Evolutionary conservation across 2,113 vertebrate genomes (phyloP).

Genomic region (Rana temporaria): DNA sequence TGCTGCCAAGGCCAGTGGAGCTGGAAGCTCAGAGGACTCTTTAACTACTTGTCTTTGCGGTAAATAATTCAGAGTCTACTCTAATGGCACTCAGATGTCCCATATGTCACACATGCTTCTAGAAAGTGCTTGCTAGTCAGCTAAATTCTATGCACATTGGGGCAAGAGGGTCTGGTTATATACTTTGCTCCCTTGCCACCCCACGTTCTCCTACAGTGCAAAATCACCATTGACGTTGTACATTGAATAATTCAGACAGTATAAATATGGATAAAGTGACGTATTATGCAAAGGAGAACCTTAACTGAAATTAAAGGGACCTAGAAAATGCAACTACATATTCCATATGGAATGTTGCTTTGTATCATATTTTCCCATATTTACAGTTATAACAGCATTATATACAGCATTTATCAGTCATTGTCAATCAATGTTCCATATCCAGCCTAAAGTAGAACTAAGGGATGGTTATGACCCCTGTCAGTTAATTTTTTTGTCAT

Average conservation of each 20-base stretch:
- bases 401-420: too few relatives aligned
- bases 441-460: too few relatives aligned
- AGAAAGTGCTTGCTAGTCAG: not conserved
- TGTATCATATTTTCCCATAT: too few relatives aligned
- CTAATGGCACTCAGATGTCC: not conserved
- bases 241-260: conserved; percentile 21
- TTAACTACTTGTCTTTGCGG: not conserved
- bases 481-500: too few relatives aligned
- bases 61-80: conserved; percentile 4
- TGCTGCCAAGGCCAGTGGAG: not conserved
- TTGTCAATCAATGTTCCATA: too few relatives aligned
- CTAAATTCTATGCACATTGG: not conserved
- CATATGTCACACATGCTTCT: not conserved
- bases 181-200: not conserved
- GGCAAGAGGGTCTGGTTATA: not conserved
- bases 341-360: too few relatives aligned
- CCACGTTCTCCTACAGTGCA: not conserved
- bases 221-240: conserved; percentile 22
- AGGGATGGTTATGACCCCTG: too few relatives aligned
- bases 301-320: too few relatives aligned
- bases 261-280: conserved; percentile 28
- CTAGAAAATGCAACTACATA: too few relatives aligned
- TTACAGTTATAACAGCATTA: too few relatives aligned
- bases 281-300: not conserved
- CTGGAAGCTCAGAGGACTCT: not conserved